phyloP scores from a whole-genome alignment of 2,888 invertebrate genomes.

The Cryptops parisi region DNA sequence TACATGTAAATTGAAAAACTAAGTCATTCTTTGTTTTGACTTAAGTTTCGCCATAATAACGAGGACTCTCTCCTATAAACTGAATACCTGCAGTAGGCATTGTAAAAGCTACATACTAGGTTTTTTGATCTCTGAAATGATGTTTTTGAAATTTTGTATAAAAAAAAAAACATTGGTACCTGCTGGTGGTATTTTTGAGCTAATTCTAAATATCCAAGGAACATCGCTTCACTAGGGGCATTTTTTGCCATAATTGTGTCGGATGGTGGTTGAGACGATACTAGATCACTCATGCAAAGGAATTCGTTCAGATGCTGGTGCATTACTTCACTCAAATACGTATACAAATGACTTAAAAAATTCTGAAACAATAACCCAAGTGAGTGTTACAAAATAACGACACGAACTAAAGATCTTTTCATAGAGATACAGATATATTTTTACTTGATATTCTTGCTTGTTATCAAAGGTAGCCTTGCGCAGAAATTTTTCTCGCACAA shows the following conservation, averaged over 20 bases:
- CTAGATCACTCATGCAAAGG: neutral
- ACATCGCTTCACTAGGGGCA: neutral
- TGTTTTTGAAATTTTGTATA: too few species aligned
- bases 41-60: too few species aligned
- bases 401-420: neutral
- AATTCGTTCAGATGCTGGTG: constrained; percentile 1
- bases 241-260: neutral
- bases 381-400: neutral
- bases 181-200: constrained; percentile 4
- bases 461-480: neutral
- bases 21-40: too few species aligned
- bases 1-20: too few species aligned
- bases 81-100: too few species aligned
- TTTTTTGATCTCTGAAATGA: too few species aligned
- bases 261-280: neutral
- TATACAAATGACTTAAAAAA: neutral
- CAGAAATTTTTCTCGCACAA: constrained; percentile 6
- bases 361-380: neutral
- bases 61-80: too few species aligned
- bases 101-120: too few species aligned
- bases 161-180: neutral
- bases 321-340: constrained; percentile 5
- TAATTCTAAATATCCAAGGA: neutral
- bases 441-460: constrained; percentile 1
- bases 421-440: neutral